These are phyloP conservation scores for Cryptomyrus ogoouensis DNA, from an alignment of 2,113 vertebrate species.

Conservation along the genomic window DNA sequence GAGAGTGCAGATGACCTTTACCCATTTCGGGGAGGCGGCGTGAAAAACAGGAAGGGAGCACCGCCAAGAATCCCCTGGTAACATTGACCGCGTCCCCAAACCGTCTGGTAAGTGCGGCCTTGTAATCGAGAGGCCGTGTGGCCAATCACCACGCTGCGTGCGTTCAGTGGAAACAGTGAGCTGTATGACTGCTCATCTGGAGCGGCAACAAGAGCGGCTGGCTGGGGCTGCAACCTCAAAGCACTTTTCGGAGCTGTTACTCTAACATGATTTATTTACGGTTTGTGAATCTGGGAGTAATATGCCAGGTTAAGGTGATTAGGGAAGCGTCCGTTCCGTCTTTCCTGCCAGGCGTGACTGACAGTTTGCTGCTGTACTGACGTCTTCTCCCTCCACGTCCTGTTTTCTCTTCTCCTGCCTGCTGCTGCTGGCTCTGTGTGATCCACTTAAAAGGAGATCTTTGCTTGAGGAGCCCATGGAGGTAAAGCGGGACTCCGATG, in stretches of 20 bases:
- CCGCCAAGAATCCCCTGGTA: not conserved
- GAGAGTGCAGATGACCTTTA: not conserved
- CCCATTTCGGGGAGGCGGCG: not conserved
- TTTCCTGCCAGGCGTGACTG: not conserved
- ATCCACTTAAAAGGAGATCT: not conserved
- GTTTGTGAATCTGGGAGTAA: not conserved
- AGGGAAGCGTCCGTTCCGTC: not conserved
- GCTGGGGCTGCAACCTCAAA: not conserved
- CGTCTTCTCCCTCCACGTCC: not conserved
- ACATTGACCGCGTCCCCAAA: not conserved
- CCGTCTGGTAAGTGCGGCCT: not conserved
- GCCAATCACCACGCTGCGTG: not conserved
- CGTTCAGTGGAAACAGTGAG: not conserved
- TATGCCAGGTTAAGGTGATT: not conserved
- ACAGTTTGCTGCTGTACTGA: not conserved
- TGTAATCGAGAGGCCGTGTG: not conserved
- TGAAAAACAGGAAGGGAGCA: constrained; percentile 5
- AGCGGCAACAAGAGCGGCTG: not conserved
- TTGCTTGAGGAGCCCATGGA: not conserved
- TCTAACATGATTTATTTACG: not conserved
- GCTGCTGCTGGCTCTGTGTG: not conserved
- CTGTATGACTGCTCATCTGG: not conserved
- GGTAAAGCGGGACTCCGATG: not conserved
- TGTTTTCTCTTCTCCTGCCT: not conserved
- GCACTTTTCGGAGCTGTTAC: not conserved